These are phyloP conservation scores for Etheostoma perlongum DNA, from an alignment of 2,797 vertebrate species.

Conservation along the genomic window DNA sequence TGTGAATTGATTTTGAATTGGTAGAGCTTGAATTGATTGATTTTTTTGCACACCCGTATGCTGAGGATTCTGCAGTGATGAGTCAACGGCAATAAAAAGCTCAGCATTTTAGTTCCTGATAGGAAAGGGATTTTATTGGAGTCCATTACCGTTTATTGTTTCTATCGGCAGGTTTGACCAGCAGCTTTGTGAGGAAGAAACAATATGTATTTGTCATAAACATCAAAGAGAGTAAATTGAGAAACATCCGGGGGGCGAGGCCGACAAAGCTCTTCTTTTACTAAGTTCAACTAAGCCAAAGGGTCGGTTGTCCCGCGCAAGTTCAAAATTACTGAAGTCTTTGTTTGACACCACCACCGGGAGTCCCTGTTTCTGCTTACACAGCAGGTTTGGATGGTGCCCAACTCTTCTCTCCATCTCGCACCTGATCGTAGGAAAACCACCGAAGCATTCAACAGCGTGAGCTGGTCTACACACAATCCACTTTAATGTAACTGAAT, in stretches of 20 bases:
- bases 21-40: no score
- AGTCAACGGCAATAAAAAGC: no score
- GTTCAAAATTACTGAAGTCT: slow-evolving; percentile 26
- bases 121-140: no score
- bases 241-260: slow-evolving; percentile 16
- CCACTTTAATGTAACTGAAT: slow-evolving; percentile 7
- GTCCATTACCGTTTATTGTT: no score
- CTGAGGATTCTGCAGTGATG: no score
- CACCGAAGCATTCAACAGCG: slow-evolving; percentile 12
- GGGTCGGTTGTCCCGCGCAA: slow-evolving; percentile 25
- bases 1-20: no score
- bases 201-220: slow-evolving; percentile 17
- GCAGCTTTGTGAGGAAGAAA: slow-evolving; percentile 14
- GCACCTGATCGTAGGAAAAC: slow-evolving; percentile 28
- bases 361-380: slow-evolving; percentile 4
- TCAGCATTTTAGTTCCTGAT: no score
- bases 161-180: neutral
- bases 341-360: neutral
- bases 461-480: slow-evolving; percentile 25
- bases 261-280: slow-evolving; percentile 38
- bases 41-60: no score
- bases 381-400: neutral
- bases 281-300: slow-evolving; percentile 33
- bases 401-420: neutral
- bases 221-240: slow-evolving; percentile 40